A percentile compares a stretch with the other conserved stretches of the same genome.
phyloP scores from a whole-genome alignment of 2,888 invertebrate species.

The Alentia gelatinosa region DNA sequence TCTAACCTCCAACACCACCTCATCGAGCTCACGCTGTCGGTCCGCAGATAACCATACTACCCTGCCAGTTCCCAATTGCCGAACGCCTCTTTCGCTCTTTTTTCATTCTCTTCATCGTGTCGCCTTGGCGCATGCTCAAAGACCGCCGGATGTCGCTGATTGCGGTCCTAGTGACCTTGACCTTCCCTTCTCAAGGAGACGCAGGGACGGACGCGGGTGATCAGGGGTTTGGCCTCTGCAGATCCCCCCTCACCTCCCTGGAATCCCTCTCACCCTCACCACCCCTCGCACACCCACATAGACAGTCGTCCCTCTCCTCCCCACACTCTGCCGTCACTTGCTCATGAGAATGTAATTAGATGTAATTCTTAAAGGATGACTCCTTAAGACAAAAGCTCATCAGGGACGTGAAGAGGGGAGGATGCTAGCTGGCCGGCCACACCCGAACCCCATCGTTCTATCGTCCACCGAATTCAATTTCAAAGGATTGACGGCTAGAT shows the following conservation, averaged over 20 bases:
- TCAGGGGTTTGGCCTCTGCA: background rate
- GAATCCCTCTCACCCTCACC: background rate
- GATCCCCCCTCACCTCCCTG: background rate
- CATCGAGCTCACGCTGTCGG: too few relatives aligned
- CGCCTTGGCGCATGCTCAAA: background rate
- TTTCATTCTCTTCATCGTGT: constrained; percentile 7
- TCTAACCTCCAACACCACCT: too few relatives aligned
- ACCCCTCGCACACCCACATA: too few relatives aligned
- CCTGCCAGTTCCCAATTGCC: too few relatives aligned
- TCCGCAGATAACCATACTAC: too few relatives aligned
- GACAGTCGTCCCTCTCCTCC: too few relatives aligned
- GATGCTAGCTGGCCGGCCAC: too few relatives aligned
- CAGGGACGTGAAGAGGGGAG: background rate
- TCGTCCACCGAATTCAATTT: constrained; percentile 33
- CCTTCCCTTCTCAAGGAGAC: background rate
- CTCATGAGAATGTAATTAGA: constrained; percentile 45
- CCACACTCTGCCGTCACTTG: background rate
- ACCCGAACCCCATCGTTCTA: too few relatives aligned
- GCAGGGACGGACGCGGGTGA: too few relatives aligned
- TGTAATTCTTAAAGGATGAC: background rate
- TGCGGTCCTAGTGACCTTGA: background rate
- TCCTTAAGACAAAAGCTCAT: constrained; percentile 43
- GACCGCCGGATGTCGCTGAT: background rate
- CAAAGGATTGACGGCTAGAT: constrained; percentile 37
- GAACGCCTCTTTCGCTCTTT: too few relatives aligned